Evolutionary conservation across 2,113 vertebrate genomes (phyloP), one percentile per base, ranked within the genome.

Genomic region (Meles meles): DNA sequence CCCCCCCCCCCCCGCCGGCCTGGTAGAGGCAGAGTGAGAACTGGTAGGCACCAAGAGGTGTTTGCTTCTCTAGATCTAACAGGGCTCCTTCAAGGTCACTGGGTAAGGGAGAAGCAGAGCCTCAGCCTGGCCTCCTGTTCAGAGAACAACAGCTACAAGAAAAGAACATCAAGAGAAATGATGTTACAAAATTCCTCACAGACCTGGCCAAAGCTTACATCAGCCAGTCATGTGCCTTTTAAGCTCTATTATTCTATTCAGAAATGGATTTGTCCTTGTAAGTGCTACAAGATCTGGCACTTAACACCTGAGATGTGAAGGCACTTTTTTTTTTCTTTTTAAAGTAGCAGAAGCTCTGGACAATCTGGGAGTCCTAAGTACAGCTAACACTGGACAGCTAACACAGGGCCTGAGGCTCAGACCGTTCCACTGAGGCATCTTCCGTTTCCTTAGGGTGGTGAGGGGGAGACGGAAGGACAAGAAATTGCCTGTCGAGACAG

Each of bases 261-360:
- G 92, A 97, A 95, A 88, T 86, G 84, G 29, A 72, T 95, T 94
- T 88, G 52, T 92, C 90, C 92, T 93, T 79, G 77, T 44, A 79
- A 96, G 76, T 94, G 93, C 61, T 90, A 39, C 5, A 96, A 74
- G 71, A 93, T 76, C 84, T 95, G 91, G 90, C 92, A 95, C 81
- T 94, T 80, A 96, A 96, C n/a, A 96, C 84, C 81, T 83, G 86
- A 88, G 88, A 93, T 93, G 88, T 88, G 90, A 95, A 97, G 61
- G 77, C 25, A 29, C 42, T 63, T 52, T 27, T 27, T 63, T 11
- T 34, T 31, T 2, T 42, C 29, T 87, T 96, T 96, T 96, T 91
- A 95, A 93, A 96, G 77, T 44, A 65, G 44, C 44, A 37, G 44
- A 83, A 59, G 12, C 44, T 81, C 67, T 47, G 34, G 25, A 79